Base-by-base conservation (phyloP, 1,140 invertebrate species). In the Trichoplusia ni region DNA sequence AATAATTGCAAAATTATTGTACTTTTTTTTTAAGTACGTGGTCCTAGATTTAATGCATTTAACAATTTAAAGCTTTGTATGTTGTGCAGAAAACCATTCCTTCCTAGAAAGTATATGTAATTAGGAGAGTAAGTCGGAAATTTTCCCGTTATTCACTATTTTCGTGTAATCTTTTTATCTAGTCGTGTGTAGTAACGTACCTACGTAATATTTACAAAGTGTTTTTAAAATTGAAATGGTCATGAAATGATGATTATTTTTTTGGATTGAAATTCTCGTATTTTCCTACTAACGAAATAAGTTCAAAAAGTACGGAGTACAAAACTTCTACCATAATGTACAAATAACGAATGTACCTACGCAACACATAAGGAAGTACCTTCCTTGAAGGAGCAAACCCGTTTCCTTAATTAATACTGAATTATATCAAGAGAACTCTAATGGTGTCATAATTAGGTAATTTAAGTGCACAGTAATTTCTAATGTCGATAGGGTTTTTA, bases 111-210 rank as follows among this genome's bases (percentile, higher is more conserved):
- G 16, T 40, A 42, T n/a, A 42, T 21, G n/a, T 23, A 35, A 35
- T 14, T 42, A 62, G 25, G 18, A 58, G 37, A 42, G 35, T 60
- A 60, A 46, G 37, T 25, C 13, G 11, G 2, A 51, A 23, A 14
- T 62, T 51, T 51, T 61, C 21, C 29, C 42, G 9, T 13, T 60
- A 47, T 25, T 49, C 31, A 13, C 23, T 33, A 61, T 49, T 59
- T 59, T 59, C n/a, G 21, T 40, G 46, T 60, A 56, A 29, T 29
- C 58, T 60, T 31, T 51, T 46, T 58, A 46, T 71, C 69, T 71
- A 71, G 69, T 71, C 69, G 64, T 67, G 54, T 59, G 37, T 64
- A 60, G 47, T 58, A 63, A 35, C 63, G 63, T 59, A 33, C 49
- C 44, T 44, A 42, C 37, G 21, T 42, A 44, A 13, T 31, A 42